These are phyloP conservation scores for Drosophila murphyi DNA, from an alignment of 1,140 invertebrate genomes.

Conservation along the genomic window DNA sequence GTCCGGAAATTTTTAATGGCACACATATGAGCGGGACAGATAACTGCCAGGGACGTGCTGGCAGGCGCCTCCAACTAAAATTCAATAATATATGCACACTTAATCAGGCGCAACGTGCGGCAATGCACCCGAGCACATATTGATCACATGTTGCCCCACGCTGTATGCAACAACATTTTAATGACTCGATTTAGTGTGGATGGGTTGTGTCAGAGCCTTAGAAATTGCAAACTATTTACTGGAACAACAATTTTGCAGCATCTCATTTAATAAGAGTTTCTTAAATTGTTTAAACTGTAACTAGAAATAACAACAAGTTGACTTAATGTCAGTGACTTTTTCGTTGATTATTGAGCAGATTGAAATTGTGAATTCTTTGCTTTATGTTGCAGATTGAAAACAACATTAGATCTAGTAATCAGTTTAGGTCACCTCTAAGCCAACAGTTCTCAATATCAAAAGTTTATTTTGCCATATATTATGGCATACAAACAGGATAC, in stretches of 20 bases:
- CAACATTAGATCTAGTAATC: too few relatives aligned
- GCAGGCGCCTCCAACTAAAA: slow-evolving; percentile 51
- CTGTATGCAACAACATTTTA: slow-evolving; percentile 51
- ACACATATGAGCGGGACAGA: slow-evolving; percentile 11
- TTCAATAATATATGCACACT: slow-evolving; percentile 74
- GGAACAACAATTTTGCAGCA: neutral
- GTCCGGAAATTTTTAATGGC: slow-evolving; percentile 29
- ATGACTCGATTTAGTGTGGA: slow-evolving; percentile 20
- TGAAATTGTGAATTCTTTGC: too few relatives aligned
- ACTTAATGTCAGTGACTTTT: too few relatives aligned
- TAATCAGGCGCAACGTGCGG: slow-evolving; percentile 46
- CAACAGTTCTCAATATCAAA: slow-evolving; percentile 43
- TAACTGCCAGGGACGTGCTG: slow-evolving; percentile 10
- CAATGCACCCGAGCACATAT: slow-evolving; percentile 1
- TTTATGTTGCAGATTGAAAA: too few relatives aligned
- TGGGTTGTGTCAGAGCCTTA: neutral
- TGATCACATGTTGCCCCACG: too few relatives aligned
- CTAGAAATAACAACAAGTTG: too few relatives aligned
- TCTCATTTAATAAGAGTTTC: too few relatives aligned
- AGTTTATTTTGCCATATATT: slow-evolving; percentile 70
- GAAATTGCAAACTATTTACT: slow-evolving; percentile 8
- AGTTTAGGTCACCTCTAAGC: neutral
- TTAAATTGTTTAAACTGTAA: too few relatives aligned
- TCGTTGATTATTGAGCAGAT: too few relatives aligned
- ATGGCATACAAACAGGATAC: slow-evolving; percentile 42